Evolutionary conservation across 2,888 invertebrate species (phyloP).

Genomic region (Brachycybe producta): DNA sequence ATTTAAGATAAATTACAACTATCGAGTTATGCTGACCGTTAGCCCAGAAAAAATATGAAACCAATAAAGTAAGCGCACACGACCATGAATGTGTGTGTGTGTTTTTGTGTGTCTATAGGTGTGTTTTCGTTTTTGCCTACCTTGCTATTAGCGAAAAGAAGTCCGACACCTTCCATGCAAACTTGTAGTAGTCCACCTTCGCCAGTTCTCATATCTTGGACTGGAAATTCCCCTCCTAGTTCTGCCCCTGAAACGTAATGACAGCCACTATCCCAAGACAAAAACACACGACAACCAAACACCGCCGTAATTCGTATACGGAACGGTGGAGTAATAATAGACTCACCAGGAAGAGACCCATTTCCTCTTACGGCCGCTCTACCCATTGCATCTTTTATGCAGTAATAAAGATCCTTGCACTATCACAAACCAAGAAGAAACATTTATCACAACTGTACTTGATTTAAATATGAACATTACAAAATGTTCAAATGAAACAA

Average conservation of each 20-base stretch:
- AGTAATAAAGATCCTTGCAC: conserved; percentile 97
- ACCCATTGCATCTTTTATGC: conserved; percentile 98
- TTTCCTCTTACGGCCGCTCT: conserved; percentile 53
- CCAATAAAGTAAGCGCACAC: too few species aligned
- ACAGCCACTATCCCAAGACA: conserved; percentile 17
- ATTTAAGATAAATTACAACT: too few species aligned
- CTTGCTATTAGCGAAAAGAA: conserved; percentile 99
- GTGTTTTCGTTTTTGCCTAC: too few species aligned
- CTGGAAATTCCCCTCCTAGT: conserved; percentile 83
- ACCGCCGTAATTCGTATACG: neutral
- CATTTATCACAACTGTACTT: neutral
- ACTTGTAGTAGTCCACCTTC: conserved; percentile 93
- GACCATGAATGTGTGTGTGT: too few species aligned
- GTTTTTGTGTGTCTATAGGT: too few species aligned
- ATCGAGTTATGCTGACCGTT: too few species aligned
- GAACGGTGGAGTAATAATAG: neutral
- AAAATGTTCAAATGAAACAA: conserved; percentile 4
- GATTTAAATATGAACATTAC: neutral
- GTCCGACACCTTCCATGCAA: conserved; percentile 98
- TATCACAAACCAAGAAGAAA: conserved; percentile 37
- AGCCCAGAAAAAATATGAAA: too few species aligned
- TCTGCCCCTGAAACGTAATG: conserved; percentile 26
- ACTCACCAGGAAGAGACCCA: conserved; percentile 36
- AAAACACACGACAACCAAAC: too few species aligned
- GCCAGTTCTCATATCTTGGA: conserved; percentile 91